Base-by-base conservation (phyloP, 1,140 invertebrate genomes). In the Colletes gigas region DNA sequence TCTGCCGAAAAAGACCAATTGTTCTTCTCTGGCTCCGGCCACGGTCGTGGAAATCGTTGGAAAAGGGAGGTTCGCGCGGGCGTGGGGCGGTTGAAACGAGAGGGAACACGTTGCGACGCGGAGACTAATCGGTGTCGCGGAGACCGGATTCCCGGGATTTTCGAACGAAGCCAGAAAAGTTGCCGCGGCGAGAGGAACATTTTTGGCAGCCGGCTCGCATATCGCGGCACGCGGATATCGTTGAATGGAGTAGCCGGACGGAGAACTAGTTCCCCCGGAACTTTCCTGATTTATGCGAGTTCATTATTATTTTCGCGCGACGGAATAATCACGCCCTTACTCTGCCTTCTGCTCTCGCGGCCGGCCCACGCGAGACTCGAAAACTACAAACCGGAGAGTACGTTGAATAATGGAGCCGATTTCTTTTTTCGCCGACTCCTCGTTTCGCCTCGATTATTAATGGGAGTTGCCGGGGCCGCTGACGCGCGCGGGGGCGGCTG, bases 261-360 rank as follows among this genome's bases (percentile, higher is more conserved):
- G 81, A 75, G 88, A 91, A 92, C 91, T 91, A 92, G 90, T 92
- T 92, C 82, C 77, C 85, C 79, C 88, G 41, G 41, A 92, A 91
- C 91, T 92, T 93, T 90, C 85, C 82, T 92, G 90, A 93, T 93
- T 93, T 93, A 92, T 89, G 86, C 63, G 88, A 91, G 89, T 93
- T 92, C 90, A 92, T 92, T 92, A 93, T 92, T 92, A 92, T 92
- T 92, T 92, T 92, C 89, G 81, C 90, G 82, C 83, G 72, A 80
- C 82, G 82, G 88, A 89, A 92, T 88, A 92, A 91, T 92, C 90
- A 86, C 69, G 78, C 82, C 77, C 72, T 60, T 54, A 59, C 57
- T 47, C 57, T 55, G 57, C 0, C 44, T 44, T 10, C 63, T 68
- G 50, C 50, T 50, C 47, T 41, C 41, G 4, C 55, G 8, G 14